A percentile compares a stretch with the other conserved stretches of the same genome.
Evolutionary conservation across 2,113 vertebrate species (phyloP).

Genomic region (Dissostichus mawsoni): DNA sequence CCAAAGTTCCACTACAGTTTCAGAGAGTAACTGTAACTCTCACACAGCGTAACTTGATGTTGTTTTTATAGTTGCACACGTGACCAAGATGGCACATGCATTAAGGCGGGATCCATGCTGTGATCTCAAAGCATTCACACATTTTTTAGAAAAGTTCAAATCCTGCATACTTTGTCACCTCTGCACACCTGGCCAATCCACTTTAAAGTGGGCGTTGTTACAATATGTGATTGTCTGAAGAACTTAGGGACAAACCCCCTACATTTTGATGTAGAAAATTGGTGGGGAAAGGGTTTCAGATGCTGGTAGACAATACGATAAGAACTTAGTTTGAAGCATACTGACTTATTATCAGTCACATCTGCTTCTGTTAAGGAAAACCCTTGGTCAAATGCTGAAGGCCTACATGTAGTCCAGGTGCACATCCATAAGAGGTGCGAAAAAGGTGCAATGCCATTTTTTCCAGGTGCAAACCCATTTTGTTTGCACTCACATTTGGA

Average conservation of each 20-base stretch:
- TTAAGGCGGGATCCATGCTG: neutral
- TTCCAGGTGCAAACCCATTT: too few species aligned
- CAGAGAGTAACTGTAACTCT: neutral
- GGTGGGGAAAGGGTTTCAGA: neutral
- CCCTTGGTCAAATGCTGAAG: too few species aligned
- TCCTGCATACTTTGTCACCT: neutral
- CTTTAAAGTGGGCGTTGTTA: neutral
- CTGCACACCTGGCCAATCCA: neutral
- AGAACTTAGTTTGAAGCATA: neutral
- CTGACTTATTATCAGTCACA: neutral
- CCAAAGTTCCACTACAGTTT: neutral
- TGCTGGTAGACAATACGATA: neutral
- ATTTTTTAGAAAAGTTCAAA: too few species aligned
- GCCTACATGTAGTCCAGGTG: too few species aligned
- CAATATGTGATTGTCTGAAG: too few species aligned
- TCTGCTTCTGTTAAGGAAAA: neutral
- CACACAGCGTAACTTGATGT: neutral
- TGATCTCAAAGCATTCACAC: neutral
- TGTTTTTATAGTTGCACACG: neutral
- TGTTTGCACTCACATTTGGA: neutral
- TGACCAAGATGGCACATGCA: neutral
- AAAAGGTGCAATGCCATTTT: too few species aligned
- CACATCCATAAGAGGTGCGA: too few species aligned
- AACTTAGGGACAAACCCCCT: too few species aligned
- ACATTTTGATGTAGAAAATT: too few species aligned